Evolutionary conservation across 2,888 invertebrate genomes (phyloP), one percentile per base, ranked within the genome.

Genomic region (Balanococcus diminutus): DNA sequence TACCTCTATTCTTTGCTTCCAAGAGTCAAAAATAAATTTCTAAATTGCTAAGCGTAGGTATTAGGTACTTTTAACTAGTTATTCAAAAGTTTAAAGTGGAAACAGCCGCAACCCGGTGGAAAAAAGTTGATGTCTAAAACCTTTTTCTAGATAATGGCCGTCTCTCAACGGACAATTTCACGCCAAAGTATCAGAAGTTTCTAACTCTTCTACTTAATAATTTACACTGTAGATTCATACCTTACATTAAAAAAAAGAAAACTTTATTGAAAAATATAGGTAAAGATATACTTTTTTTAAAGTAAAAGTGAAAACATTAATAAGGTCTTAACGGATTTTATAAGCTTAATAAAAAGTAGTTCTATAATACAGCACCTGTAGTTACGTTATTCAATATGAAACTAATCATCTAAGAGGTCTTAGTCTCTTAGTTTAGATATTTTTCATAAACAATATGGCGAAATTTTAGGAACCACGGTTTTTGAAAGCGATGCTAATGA

Each of bases 91-190:
- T 72, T 72, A 32, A 32, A 72, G n/a, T 72, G 72, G 31, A 72
- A 72, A 72, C 25, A 72, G 25, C 72, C 72, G 6, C 32, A 31
- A 72, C 72, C 31, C 32, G 31, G 31, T 72, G 32, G n/a, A 72
- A 72, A 46, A 72, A 72, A 72, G 72, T 72, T 72, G 32, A 22
- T 72, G 72, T 72, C 32, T 72, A 72, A 72, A 72, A 72, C 31
- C 25, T 72, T 72, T 72, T 72, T n/a, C 28, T n/a, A 31, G n/a
- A 32, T 31, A 72, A 72, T 72, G 32, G 25, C 31, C 72, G 72
- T 72, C 32, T 72, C 31, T 72, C 31, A 32, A 25, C 72, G 72
- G 72, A 72, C 72, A 72, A 31, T 72, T 72, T 32, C 32, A 72
- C 25, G 72, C 72, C 32, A 72, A 72, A 72, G 32, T 72, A 72